phyloP scores from a whole-genome alignment of 2,888 invertebrate species.

The Sinhomidia bicolor region DNA sequence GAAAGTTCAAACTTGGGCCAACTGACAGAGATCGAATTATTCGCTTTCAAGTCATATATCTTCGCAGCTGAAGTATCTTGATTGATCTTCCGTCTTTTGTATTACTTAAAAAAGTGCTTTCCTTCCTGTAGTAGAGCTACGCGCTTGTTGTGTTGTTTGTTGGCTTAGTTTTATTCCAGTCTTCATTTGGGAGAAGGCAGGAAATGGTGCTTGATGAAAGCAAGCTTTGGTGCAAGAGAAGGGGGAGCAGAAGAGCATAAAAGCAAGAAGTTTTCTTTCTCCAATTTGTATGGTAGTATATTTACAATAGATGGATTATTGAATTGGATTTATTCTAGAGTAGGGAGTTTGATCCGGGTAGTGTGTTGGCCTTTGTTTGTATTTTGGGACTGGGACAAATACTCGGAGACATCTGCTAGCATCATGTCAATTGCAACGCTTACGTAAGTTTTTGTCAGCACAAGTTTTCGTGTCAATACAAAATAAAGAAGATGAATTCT shows the following conservation, averaged over 20 bases:
- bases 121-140: background rate
- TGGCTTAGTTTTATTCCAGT: slow-evolving; percentile 36
- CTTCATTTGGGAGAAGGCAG: slow-evolving; percentile 21
- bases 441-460: slow-evolving; percentile 44
- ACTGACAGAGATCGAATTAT: slow-evolving; percentile 32
- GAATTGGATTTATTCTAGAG: slow-evolving; percentile 53
- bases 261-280: slow-evolving; percentile 15
- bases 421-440: slow-evolving; percentile 70
- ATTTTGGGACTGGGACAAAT: background rate
- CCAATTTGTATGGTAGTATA: background rate
- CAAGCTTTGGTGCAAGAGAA: slow-evolving; percentile 43
- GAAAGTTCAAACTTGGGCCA: background rate
- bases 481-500: no score
- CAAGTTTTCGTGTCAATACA: background rate
- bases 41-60: slow-evolving; percentile 34
- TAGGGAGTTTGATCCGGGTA: slow-evolving; percentile 17
- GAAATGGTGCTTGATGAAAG: slow-evolving; percentile 56
- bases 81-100: slow-evolving; percentile 20
- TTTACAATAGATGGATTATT: slow-evolving; percentile 34
- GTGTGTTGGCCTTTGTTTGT: slow-evolving; percentile 39
- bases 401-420: background rate
- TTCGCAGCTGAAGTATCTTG: slow-evolving; percentile 20
- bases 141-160: background rate
- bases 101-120: background rate
- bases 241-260: slow-evolving; percentile 13